Conservation (phyloP, 37 sponge, comb jelly and placozoan genomes). For the Bolinopsis microptera region DNA sequence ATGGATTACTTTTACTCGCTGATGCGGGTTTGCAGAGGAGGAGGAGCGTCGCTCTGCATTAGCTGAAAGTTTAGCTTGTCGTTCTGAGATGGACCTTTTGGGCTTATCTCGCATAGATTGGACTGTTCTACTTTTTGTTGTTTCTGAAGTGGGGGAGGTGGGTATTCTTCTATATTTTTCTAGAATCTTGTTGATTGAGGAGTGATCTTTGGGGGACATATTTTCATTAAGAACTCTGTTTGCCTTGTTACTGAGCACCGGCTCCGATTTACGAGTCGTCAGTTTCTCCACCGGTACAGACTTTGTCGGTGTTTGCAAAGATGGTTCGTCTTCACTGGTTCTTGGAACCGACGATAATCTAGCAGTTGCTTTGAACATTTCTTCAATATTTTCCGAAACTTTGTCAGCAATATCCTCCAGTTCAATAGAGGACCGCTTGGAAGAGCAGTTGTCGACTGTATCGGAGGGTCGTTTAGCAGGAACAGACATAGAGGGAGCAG, state of each 20-base stretch:
- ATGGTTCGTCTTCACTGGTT: neutral
- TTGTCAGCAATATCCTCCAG: neutral
- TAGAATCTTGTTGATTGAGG: slow-evolving; percentile 11
- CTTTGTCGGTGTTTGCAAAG: neutral
- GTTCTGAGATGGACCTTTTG: neutral
- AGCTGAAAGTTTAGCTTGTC: neutral
- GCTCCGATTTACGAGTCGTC: neutral
- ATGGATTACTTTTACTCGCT: neutral
- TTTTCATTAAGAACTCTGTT: neutral
- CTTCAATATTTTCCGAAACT: neutral
- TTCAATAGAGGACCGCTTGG: neutral
- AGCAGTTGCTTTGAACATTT: neutral
- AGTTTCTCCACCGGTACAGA: neutral
- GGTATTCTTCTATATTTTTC: neutral
- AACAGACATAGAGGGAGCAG: neutral
- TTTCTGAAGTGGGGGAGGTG: neutral
- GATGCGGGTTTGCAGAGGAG: neutral
- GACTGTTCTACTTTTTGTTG: neutral
- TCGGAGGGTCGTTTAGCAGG: slow-evolving; percentile 36
- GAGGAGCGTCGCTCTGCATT: neutral
- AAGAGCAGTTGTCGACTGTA: neutral
- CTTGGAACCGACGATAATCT: neutral
- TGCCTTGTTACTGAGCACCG: neutral
- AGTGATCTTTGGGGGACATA: neutral
- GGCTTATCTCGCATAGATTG: neutral